Evolutionary conservation across 2,113 vertebrate genomes (phyloP).

Genomic region (Lepidothrix coronata): DNA sequence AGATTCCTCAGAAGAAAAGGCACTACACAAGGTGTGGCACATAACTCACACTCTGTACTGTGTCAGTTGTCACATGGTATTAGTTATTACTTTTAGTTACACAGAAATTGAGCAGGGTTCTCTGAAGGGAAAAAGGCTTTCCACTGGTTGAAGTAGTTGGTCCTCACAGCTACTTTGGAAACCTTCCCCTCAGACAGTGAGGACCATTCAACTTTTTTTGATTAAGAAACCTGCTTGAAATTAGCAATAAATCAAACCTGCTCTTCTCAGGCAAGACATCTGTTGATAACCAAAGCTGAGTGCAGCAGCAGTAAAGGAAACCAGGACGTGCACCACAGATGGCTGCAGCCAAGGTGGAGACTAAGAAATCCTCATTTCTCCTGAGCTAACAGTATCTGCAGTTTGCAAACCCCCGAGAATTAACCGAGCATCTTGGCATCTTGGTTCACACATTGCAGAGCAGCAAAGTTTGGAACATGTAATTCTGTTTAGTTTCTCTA

Average conservation of each 20-base stretch:
- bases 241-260: conserved; percentile 33
- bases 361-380: not conserved
- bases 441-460: not conserved
- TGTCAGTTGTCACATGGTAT: not conserved
- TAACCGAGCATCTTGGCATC: not conserved
- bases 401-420: not conserved
- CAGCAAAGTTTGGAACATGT: conserved; percentile 69
- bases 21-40: not conserved
- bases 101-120: conserved; percentile 3
- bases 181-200: not conserved
- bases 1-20: not conserved
- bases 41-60: not conserved
- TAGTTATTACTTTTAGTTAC: not conserved
- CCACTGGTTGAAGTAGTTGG: not conserved
- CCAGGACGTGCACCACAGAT: not conserved
- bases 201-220: conserved; percentile 1
- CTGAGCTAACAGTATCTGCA: not conserved
- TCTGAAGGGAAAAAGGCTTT: conserved; percentile 9
- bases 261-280: conserved; percentile 57
- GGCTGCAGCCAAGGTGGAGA: not conserved
- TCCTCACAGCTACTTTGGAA: not conserved
- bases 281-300: conserved; percentile 50
- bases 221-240: conserved; percentile 51
- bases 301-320: not conserved
- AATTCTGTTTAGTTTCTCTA: conserved; percentile 37